phyloP scores from a whole-genome alignment of 2,888 invertebrate genomes.

The Agrilus biguttatus region DNA sequence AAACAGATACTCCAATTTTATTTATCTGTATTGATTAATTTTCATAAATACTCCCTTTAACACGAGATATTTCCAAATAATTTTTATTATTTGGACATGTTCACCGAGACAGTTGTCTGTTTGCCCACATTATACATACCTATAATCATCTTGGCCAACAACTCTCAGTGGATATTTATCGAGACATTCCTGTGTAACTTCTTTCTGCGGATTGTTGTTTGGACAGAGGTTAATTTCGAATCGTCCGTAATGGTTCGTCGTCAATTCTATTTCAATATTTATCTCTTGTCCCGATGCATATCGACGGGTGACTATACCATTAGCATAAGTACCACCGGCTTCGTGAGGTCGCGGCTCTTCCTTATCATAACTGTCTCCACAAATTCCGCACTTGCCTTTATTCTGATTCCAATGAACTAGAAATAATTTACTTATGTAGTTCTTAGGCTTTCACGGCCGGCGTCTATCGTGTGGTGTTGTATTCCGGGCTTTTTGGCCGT shows the following conservation, averaged over 20 bases:
- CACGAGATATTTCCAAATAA: too few relatives aligned
- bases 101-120: too few relatives aligned
- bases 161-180: constrained; percentile 64
- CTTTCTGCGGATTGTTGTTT: constrained; percentile 63
- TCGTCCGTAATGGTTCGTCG: constrained; percentile 78
- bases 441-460: too few relatives aligned
- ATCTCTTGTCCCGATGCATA: constrained; percentile 79
- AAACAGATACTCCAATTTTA: too few relatives aligned
- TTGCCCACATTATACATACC: too few relatives aligned
- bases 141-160: constrained; percentile 49
- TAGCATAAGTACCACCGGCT: constrained; percentile 74
- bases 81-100: too few relatives aligned
- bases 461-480: too few relatives aligned
- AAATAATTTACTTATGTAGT: constrained; percentile 11
- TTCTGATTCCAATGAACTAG: constrained; percentile 80
- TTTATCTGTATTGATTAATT: too few relatives aligned
- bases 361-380: constrained; percentile 72
- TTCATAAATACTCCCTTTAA: too few relatives aligned
- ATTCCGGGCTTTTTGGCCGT: too few relatives aligned
- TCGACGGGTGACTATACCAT: constrained; percentile 68
- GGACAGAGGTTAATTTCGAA: constrained; percentile 79
- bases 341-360: constrained; percentile 69
- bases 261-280: constrained; percentile 73
- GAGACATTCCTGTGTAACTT: constrained; percentile 72
- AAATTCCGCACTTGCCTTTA: constrained; percentile 73